A percentile compares a stretch with the other conserved stretches of the same genome.
Conservation (phyloP, 1,140 invertebrate genomes). For the Liolophura sinensis region DNA sequence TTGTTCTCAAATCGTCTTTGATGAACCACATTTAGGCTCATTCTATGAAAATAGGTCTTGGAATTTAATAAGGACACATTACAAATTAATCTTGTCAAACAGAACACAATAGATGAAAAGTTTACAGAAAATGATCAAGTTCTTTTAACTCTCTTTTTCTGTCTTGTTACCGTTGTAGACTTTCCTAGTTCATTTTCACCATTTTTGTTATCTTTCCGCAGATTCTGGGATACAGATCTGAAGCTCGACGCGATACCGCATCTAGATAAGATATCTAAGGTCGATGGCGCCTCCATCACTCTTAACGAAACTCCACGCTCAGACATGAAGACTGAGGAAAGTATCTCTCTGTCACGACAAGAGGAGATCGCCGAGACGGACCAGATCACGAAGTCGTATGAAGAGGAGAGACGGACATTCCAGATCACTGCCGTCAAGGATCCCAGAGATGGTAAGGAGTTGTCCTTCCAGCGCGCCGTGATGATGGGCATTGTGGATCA, state of each 20-base stretch:
- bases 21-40: no score
- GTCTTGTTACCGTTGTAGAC: not conserved
- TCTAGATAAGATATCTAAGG: not conserved
- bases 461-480: slow-evolving; percentile 48
- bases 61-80: no score
- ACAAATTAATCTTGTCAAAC: no score
- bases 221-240: slow-evolving; percentile 51
- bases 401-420: slow-evolving; percentile 48
- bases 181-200: not conserved
- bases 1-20: no score
- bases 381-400: slow-evolving; percentile 30
- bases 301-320: slow-evolving; percentile 33
- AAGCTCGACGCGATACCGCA: slow-evolving; percentile 14
- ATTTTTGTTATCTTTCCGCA: slow-evolving; percentile 14
- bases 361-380: slow-evolving; percentile 21
- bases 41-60: no score
- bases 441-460: slow-evolving; percentile 31
- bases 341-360: not conserved
- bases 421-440: slow-evolving; percentile 49
- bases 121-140: no score
- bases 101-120: no score
- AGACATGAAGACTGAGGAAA: slow-evolving; percentile 14
- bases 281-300: slow-evolving; percentile 27
- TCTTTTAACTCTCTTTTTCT: not conserved
- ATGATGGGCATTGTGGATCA: slow-evolving; percentile 48